Evolutionary conservation across 2,113 vertebrate genomes (phyloP).

Genomic region (Poeciliopsis occidentalis): DNA sequence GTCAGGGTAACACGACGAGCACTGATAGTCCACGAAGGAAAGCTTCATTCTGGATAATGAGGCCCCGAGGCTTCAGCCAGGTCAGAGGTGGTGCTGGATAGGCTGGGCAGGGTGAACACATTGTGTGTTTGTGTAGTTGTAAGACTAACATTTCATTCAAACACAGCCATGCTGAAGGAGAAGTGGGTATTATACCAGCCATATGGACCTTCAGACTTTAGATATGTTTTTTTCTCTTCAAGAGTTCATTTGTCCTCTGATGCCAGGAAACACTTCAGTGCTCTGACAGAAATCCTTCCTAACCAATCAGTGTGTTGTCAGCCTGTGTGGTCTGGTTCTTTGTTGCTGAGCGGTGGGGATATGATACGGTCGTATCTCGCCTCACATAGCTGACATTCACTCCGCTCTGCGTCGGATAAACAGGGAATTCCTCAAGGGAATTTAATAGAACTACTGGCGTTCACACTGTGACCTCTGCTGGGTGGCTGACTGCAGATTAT

Average conservation of each 20-base stretch:
- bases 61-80: conserved; percentile 52
- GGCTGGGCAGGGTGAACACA: conserved; percentile 20
- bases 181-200: conserved; percentile 34
- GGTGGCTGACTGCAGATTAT: conserved; percentile 20
- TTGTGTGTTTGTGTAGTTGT: conserved; percentile 33
- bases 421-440: conserved; percentile 38
- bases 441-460: conserved; percentile 14
- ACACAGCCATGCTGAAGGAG: conserved; percentile 18
- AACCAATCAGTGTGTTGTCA: conserved; percentile 46
- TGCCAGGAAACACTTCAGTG: conserved; percentile 51
- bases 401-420: conserved; percentile 48
- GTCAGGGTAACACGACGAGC: conserved; percentile 50
- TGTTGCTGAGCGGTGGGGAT: conserved; percentile 30
- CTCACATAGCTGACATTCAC: conserved; percentile 60
- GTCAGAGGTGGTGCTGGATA: conserved; percentile 58
- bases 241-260: conserved; percentile 62
- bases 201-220: conserved; percentile 36
- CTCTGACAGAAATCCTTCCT: conserved; percentile 43
- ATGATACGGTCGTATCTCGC: conserved; percentile 56
- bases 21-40: conserved; percentile 54
- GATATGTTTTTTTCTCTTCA: conserved; percentile 48
- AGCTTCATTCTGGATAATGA: conserved; percentile 64
- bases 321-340: conserved; percentile 54
- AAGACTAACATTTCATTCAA: conserved; percentile 35
- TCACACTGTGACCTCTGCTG: conserved; percentile 14